Base-by-base conservation (phyloP, 2,888 invertebrate genomes). In the Automeris io region DNA sequence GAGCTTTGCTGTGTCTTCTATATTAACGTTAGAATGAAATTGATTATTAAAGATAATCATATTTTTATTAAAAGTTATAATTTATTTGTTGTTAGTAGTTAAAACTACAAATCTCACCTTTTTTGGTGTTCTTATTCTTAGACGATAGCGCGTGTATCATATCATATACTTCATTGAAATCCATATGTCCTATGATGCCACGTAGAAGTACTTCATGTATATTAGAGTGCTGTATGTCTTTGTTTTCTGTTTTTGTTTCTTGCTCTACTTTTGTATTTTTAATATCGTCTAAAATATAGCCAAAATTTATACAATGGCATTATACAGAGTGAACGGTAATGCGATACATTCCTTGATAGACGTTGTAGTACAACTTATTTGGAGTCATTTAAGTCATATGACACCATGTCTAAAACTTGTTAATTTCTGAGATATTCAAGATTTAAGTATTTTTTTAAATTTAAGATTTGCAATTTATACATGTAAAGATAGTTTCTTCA, bases 131-230 rank as follows among this genome's bases (percentile, higher is more conserved):
- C 5, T 56, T 51, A n/a, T 55, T 43, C 37, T 46, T 57, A 1
- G 46, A 29, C 5, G 64, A 43, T 6, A 71, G 35, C 1, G 40
- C 4, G 8, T 61, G 56, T 0, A 72, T 51, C 29, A 52, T 58
- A 1, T 52, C 55, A 29, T 62, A 68, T 0, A 80, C 67, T 2
- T 74, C 67, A 32, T 61, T 67, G 5, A 76, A 41, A 38, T 81
- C 71, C 63, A 67, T 66, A 37, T 77, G 74, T 0, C 61, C 64
- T 4, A 70, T 54, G 0, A 78, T 66, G 3, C 75, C 79, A 58
- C 74, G 66, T 1, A 76, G 41, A 1, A 82, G 42, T 8, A 76
- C 61, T 37, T 78, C 74, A 24, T 79, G 77, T 56, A 80, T 65
- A 0, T 70, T 67, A n/a, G 70, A 29, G 50, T 78, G 73, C n/a